A percentile compares a stretch with the other conserved stretches of the same genome.
phyloP scores from a whole-genome alignment of 1,140 invertebrate genomes.

The Heliconius hermathena region DNA sequence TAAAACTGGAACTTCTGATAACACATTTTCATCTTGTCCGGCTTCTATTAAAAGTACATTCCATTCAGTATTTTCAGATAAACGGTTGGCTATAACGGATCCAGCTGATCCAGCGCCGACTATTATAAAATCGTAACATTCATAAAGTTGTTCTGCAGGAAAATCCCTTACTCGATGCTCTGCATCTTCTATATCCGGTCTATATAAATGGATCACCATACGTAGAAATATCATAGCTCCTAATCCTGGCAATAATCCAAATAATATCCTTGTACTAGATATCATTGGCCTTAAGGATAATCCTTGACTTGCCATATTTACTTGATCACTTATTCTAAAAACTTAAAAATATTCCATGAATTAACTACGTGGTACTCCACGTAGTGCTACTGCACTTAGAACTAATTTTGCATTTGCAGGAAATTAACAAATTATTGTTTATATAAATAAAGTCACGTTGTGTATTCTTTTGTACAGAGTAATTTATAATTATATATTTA shows the following conservation, averaged over 20 bases:
- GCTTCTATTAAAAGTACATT: conserved; percentile 91
- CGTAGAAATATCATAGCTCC: conserved; percentile 84
- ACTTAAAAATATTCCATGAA: background rate
- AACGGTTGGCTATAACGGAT: conserved; percentile 88
- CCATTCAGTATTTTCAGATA: conserved; percentile 87
- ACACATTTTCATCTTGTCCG: conserved; percentile 87
- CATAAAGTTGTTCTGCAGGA: conserved; percentile 72
- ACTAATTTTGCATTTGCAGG: background rate
- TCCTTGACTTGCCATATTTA: conserved; percentile 53
- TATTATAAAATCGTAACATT: conserved; percentile 88
- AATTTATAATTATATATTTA: background rate
- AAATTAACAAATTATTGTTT: background rate
- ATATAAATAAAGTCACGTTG: background rate
- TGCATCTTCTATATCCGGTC: conserved; percentile 86
- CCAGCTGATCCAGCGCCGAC: conserved; percentile 93
- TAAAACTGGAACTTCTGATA: conserved; percentile 88
- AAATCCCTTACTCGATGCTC: conserved; percentile 82
- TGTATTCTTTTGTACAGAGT: background rate
- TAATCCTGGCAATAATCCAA: conserved; percentile 84
- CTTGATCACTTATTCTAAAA: background rate
- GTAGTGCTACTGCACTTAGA: background rate
- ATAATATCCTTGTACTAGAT: conserved; percentile 83
- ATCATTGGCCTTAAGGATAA: conserved; percentile 56
- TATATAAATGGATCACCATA: conserved; percentile 82
- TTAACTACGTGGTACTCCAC: too few relatives aligned